Evolutionary conservation across 2,113 vertebrate species (phyloP), one percentile per base, ranked within the genome.

Genomic region (Tichodroma muraria): DNA sequence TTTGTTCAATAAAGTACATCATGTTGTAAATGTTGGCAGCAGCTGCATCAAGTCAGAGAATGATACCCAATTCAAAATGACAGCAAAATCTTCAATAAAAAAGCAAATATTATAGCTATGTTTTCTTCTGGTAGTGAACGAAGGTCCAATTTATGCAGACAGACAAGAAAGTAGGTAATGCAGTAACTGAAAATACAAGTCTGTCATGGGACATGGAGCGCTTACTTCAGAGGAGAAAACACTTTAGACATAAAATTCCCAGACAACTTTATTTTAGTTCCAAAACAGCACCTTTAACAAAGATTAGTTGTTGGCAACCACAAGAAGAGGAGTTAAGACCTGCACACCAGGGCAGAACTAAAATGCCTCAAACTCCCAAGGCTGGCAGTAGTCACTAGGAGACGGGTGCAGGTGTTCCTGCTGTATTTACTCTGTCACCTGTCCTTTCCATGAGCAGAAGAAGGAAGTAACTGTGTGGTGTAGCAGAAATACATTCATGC

Each of bases 371-470:
- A 14, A 82, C 14, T 30, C 37, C 28, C 44, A 70, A 49, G 59
- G 45, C 49, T 85, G 44, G 22, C n/a, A 42, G 3, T 13, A 72
- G 57, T 75, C 31, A 31, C 15, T 50, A 73, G 44, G 49, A 91
- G 76, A 49, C 0, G 0, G 4, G 20, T 28, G 40, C 35, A n/a
- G 61, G 28, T 49, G 33, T 57, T 81, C 44, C 57, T 52, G 37
- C 40, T 16, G 5, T 54, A 7, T 33, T 85, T 12, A 37, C 30
- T 31, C 30, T 59, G 15, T 64, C 66, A 69, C 27, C 38, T 76
- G 28, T 3, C n/a, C 28, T 76, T 64, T 64, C 28, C 37, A 6
- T 54, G n/a, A 40, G 35, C 8, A 21, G 24, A 75, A 53, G 38
- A 45, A 85, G 66, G 65, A 86, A 85, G 78, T 24, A 27, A 14